Conservation (phyloP, 2,113 vertebrate species). For the Cyprinus carpio region DNA sequence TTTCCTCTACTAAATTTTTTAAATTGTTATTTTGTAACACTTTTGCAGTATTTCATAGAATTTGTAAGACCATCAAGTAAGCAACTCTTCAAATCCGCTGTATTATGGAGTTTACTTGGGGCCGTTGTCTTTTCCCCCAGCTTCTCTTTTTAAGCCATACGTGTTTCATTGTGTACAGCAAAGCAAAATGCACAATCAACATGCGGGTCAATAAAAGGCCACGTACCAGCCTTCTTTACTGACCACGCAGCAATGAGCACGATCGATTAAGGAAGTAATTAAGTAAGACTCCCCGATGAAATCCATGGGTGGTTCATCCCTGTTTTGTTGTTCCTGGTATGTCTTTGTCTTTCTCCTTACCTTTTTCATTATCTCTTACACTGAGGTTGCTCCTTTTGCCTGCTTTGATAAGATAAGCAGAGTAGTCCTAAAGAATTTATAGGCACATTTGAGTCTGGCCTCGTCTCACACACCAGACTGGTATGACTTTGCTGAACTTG, state of each 20-base stretch:
- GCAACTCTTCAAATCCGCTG: not conserved
- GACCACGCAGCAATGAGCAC: constrained; percentile 57
- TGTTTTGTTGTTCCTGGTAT: constrained; percentile 26
- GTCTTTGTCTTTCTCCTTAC: constrained; percentile 48
- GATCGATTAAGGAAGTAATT: constrained; percentile 71
- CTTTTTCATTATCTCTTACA: constrained; percentile 34
- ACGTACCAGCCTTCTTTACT: constrained; percentile 60
- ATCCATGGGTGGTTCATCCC: constrained; percentile 60
- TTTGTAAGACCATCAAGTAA: not conserved
- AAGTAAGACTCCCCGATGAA: constrained; percentile 63
- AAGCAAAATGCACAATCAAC: constrained; percentile 65
- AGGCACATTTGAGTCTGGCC: constrained; percentile 25
- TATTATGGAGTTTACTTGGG: constrained; percentile 2
- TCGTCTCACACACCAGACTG: not conserved
- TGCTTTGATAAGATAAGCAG: constrained; percentile 46
- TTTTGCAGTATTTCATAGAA: not conserved
- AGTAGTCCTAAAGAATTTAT: constrained; percentile 32
- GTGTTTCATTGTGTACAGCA: constrained; percentile 59
- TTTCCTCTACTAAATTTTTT: not conserved
- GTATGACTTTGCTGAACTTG: constrained; percentile 23
- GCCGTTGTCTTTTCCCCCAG: constrained; percentile 24
- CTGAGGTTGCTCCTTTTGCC: constrained; percentile 38
- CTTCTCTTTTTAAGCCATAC: constrained; percentile 16
- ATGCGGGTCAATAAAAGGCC: constrained; percentile 65
- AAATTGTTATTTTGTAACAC: not conserved